Percentiles rank a stretch among this genome's conserved stretches.
phyloP scores from a whole-genome alignment of 2,888 invertebrate genomes.

The Ophioninae sp. region DNA sequence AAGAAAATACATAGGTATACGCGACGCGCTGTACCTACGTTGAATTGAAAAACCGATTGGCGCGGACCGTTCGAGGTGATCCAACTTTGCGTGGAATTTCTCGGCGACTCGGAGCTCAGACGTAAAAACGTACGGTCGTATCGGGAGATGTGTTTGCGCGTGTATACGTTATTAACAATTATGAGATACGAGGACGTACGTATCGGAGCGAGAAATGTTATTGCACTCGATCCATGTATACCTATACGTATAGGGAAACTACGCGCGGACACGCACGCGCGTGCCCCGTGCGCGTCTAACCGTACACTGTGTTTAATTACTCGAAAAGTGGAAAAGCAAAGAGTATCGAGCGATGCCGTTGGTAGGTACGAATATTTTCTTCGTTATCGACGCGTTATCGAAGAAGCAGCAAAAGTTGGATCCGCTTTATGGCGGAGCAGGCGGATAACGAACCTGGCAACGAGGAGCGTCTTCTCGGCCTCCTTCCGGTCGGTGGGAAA shows the following conservation, averaged over 20 bases:
- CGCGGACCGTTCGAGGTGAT: conserved; percentile 31
- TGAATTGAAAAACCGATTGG: conserved; percentile 37
- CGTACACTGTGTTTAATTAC: conserved; percentile 23
- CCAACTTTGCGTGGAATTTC: conserved; percentile 32
- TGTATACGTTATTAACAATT: conserved; percentile 54
- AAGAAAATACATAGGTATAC: not conserved
- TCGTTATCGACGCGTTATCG: not conserved
- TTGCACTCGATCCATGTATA: conserved; percentile 30
- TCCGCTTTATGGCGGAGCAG: too few relatives aligned
- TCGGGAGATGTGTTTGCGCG: not conserved
- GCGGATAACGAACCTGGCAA: too few relatives aligned
- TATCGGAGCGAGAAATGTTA: conserved; percentile 57
- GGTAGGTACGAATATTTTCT: not conserved
- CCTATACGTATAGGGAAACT: not conserved
- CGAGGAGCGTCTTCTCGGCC: too few relatives aligned
- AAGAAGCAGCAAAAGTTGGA: too few relatives aligned
- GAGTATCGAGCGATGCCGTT: conserved; percentile 1
- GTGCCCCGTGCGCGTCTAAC: not conserved
- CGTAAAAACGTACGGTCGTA: conserved; percentile 40
- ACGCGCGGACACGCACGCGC: not conserved
- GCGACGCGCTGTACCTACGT: not conserved
- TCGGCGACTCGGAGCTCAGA: not conserved
- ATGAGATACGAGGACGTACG: conserved; percentile 55
- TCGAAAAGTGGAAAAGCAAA: conserved; percentile 24
- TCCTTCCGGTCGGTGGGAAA: not conserved